These are phyloP conservation scores for Agrenia bidenticulata DNA, from an alignment of 2,888 invertebrate genomes.

Conservation along the genomic window DNA sequence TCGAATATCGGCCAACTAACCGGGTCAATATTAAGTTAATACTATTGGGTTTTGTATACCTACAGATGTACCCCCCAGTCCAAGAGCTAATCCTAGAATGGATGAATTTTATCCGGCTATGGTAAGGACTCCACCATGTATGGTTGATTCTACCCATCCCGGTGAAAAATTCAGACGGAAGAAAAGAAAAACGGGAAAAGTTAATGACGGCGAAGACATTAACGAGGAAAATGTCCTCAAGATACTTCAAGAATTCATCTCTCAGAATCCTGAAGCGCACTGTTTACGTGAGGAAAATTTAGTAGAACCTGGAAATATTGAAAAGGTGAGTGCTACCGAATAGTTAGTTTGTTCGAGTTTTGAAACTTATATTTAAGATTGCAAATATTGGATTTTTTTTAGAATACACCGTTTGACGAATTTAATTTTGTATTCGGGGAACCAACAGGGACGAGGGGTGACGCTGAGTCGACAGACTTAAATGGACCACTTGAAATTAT, in stretches of 20 bases:
- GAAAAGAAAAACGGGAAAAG: neutral
- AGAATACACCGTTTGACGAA: neutral
- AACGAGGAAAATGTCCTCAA: neutral
- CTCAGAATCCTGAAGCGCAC: neutral
- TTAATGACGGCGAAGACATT: neutral
- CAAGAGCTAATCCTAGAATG: neutral
- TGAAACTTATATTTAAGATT: too few relatives aligned
- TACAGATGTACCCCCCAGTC: neutral
- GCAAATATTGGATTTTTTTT: too few relatives aligned
- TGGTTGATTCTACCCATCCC: neutral
- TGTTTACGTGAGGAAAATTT: slow-evolving; percentile 12
- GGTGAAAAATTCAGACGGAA: neutral
- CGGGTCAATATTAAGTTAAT: too few relatives aligned
- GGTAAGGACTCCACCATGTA: neutral
- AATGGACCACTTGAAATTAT: too few relatives aligned
- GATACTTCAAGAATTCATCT: neutral
- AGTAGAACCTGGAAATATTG: too few relatives aligned
- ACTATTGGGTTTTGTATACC: neutral
- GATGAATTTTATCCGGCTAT: neutral
- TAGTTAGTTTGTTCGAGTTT: too few relatives aligned
- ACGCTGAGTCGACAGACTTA: too few relatives aligned
- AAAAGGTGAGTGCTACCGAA: too few relatives aligned
- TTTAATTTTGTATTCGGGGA: neutral
- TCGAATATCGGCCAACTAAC: too few relatives aligned
- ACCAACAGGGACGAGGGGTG: too few relatives aligned